Evolutionary conservation across 2,888 invertebrate species (phyloP), one percentile per base, ranked within the genome.

Genomic region (Drosophila glabriapex): DNA sequence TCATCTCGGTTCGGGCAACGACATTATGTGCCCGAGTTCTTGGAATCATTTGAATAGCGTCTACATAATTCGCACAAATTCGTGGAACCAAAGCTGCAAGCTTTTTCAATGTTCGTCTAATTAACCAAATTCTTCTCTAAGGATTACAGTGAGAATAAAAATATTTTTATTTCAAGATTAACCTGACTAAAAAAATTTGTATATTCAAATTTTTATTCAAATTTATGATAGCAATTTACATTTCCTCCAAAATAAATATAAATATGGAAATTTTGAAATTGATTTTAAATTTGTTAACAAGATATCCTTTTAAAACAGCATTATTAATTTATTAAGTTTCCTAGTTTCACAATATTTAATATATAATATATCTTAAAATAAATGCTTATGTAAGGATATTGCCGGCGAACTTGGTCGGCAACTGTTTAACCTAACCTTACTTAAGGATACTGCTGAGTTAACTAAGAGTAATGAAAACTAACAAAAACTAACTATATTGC

Each of bases 41-140:
- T 53, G 80, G 89, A 88, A 83, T 70, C 71, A 68, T 74, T 81
- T 83, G 56, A 86, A 81, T 62, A 62, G 59, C 49, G 53, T 46
- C 22, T 64, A 54, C n/a, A 64, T 25, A 66, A 62, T 62, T 62
- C 28, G 54, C 46, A 0, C 46, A 37, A 56, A 65, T 85, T 82
- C 82, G 46, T 14, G 53, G 82, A 88, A 88, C 25, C 56, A 68
- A 83, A 85, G 88, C 88, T 83, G 85, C 60, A 61, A 81, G 63
- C 29, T 33, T 28, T 28, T 19, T 55, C n/a, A 25, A 22, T 46
- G 4, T 22, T 46, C 14, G 22, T 22, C 14, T 46, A 22, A 14
- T 46, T 46, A 46, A 46, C 22, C 14, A 16, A 46, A 22, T 22
- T 22, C 4, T 7, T 16, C 16, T 16, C 9, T 7, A 46, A 22